Evolutionary conservation across 2,113 vertebrate species (phyloP), one percentile per base, ranked within the genome.

Genomic region (Poeciliopsis occidentalis): DNA sequence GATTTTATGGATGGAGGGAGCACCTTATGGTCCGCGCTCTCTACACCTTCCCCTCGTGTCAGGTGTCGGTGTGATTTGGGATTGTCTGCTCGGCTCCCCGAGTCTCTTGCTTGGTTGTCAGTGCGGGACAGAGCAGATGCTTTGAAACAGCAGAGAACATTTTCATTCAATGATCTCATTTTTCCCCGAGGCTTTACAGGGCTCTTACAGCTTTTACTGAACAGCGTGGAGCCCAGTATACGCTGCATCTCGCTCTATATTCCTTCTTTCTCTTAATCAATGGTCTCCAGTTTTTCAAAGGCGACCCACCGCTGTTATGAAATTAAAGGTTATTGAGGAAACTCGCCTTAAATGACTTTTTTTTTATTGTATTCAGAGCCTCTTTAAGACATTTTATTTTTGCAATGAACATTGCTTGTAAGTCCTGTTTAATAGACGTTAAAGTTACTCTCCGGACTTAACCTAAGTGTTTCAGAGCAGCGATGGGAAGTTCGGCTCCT

Each of bases 1-100:
- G 71, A 74, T 83, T 87, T 84, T 80, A 85, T 87, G 78, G 86
- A 79, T 89, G 60, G 62, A 65, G 51, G 71, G 60, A 68, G 83
- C 63, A 79, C 78, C 71, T 87, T 70, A 78, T 64, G 69, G 74
- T 62, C 70, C 54, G 30, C 37, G 65, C 66, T 81, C 76, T 80
- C 76, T 69, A 57, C 72, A 81, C 64, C 41, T 84, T 67, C 63
- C 75, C 78, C 84, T 73, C 75, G 77, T 75, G 72, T 75, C 47
- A 74, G 69, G 69, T 77, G 76, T 79, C 81, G 77, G 69, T 8
- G 72, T 31, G 34, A 64, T 68, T 64, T 51, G 64, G 73, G 37
- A 73, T 37, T 73, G 69, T 54, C 32, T 51, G 69, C 70, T 78
- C 51, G 41, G 29, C 73, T 82, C 78, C 41, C 71, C 12, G 24